These are phyloP conservation scores for Melieria crassipennis DNA, from an alignment of 2,888 invertebrate species.

Conservation along the genomic window DNA sequence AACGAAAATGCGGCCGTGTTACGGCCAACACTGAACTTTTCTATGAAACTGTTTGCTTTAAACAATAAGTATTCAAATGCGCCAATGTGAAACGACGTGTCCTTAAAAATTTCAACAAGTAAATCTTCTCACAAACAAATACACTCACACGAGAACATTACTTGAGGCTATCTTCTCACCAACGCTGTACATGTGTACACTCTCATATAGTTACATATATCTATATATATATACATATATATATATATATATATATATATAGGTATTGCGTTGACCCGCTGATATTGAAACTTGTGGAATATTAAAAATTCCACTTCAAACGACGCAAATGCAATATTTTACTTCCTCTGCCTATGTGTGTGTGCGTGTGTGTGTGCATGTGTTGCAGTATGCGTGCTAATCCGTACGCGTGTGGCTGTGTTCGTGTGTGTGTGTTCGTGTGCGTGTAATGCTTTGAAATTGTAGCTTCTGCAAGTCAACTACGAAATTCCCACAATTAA, in stretches of 20 bases:
- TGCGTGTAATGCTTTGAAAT: background rate
- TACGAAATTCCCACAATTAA: slow-evolving; percentile 57
- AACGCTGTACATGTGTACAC: background rate
- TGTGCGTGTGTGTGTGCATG: background rate
- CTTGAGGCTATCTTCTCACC: too few relatives aligned
- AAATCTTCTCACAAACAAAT: background rate
- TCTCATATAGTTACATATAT: background rate
- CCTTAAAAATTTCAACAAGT: slow-evolving; percentile 36
- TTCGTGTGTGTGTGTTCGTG: background rate
- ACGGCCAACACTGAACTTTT: slow-evolving; percentile 36
- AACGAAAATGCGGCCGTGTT: slow-evolving; percentile 48
- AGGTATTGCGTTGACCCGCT: slow-evolving; percentile 19
- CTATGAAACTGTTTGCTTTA: slow-evolving; percentile 17
- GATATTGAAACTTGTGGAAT: slow-evolving; percentile 43
- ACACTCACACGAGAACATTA: too few relatives aligned
- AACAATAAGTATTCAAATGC: too few relatives aligned
- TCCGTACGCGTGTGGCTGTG: background rate
- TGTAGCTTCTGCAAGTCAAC: slow-evolving; percentile 44
- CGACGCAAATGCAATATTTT: background rate
- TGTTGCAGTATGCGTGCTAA: too few relatives aligned
- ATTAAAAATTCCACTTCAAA: slow-evolving; percentile 14
- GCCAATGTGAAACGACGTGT: slow-evolving; percentile 37
- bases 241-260: background rate
- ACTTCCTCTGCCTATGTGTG: background rate
- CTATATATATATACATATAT: background rate